Conservation (phyloP, 2,113 vertebrate species). For the Loxodonta africana region DNA sequence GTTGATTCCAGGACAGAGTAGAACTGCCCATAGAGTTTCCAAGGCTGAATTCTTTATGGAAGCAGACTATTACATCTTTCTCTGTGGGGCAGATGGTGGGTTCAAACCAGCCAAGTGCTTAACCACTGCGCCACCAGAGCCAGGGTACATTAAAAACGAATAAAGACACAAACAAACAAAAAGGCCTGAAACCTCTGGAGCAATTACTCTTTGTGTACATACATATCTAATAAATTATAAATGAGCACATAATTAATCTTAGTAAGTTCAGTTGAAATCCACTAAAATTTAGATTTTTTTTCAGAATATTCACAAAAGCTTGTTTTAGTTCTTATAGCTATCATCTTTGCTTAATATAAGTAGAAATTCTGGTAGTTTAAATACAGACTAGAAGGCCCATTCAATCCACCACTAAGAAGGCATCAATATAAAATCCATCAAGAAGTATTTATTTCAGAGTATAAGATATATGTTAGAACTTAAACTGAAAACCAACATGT, state of each 20-base stretch:
- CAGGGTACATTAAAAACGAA: background rate
- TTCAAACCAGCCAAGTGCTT: no score
- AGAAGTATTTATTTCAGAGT: background rate
- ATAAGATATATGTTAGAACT: slow-evolving; percentile 48
- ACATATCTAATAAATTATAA: background rate
- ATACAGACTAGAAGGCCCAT: slow-evolving; percentile 21
- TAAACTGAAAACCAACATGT: slow-evolving; percentile 60
- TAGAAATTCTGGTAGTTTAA: background rate
- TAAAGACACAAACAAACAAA: background rate
- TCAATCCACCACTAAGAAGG: background rate
- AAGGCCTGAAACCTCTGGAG: background rate
- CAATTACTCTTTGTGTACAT: background rate
- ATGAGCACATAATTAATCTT: background rate
- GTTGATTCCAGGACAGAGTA: no score
- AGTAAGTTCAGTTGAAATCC: background rate
- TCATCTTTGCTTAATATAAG: background rate
- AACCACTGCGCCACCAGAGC: no score
- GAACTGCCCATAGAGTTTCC: no score
- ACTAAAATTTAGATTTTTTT: background rate
- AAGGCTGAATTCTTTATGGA: no score
- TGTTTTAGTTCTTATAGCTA: background rate
- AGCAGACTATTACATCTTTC: no score
- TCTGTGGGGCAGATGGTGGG: no score
- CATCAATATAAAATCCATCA: background rate
- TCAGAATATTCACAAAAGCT: background rate